These are phyloP conservation scores for Chydorus sphaericus DNA, from an alignment of 2,888 invertebrate genomes.

Conservation along the genomic window DNA sequence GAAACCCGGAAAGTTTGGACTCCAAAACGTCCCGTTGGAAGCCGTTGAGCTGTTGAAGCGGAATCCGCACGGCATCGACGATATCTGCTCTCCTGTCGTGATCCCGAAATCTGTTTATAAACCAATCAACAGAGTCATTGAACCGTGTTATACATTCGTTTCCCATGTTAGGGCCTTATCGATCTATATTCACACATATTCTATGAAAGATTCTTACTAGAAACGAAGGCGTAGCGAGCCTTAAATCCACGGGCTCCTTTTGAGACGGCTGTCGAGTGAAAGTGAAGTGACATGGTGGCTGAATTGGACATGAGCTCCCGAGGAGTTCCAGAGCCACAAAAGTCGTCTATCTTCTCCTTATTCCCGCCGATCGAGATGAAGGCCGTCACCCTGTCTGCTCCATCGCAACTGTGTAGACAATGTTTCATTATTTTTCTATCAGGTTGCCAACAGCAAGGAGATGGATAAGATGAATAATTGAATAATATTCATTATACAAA, in stretches of 20 bases:
- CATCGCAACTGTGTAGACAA: conserved; percentile 47
- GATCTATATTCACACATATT: not conserved
- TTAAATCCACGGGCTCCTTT: conserved; percentile 70
- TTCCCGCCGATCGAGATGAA: conserved; percentile 61
- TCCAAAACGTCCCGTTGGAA: conserved; percentile 64
- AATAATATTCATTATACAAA: no score
- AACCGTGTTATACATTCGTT: no score
- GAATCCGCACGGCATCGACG: conserved; percentile 67
- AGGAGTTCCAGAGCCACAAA: conserved; percentile 68
- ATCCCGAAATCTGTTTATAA: conserved; percentile 65
- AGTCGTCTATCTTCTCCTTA: conserved; percentile 70
- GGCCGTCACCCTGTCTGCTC: conserved; percentile 62
- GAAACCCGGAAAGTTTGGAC: conserved; percentile 79
- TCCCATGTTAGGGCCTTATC: no score
- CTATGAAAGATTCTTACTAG: conserved; percentile 52
- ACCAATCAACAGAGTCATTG: not conserved
- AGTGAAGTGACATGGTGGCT: conserved; percentile 69
- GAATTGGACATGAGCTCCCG: conserved; percentile 88
- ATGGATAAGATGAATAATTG: no score
- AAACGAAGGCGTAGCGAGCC: conserved; percentile 73
- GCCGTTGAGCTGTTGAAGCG: conserved; percentile 63
- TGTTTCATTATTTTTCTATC: no score
- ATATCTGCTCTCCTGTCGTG: conserved; percentile 58
- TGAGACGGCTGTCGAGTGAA: conserved; percentile 61
- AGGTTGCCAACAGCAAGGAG: no score